These are phyloP conservation scores for Rhyacophila evoluta DNA, from an alignment of 2,888 invertebrate genomes.

Conservation along the genomic window DNA sequence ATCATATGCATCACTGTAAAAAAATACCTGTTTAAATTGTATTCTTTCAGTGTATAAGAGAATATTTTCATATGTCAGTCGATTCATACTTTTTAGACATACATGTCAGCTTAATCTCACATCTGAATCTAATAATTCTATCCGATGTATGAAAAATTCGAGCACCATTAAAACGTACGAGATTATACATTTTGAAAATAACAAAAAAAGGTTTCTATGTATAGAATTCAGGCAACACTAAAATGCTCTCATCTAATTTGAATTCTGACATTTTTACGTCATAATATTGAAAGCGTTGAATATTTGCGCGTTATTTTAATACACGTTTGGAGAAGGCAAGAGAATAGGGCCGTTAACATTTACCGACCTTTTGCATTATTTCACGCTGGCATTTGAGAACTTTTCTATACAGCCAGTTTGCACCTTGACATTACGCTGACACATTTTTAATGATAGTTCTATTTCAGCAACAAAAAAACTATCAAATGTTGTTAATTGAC, in stretches of 20 bases:
- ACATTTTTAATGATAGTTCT: conserved; percentile 9
- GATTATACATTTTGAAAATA: too few relatives aligned
- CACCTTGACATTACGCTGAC: conserved; percentile 18
- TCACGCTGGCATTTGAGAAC: background rate
- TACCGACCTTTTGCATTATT: conserved; percentile 5
- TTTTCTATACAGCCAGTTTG: background rate
- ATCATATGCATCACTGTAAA: too few relatives aligned
- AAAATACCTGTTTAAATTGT: too few relatives aligned
- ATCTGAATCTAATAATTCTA: too few relatives aligned
- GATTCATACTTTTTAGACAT: too few relatives aligned
- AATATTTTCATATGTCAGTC: too few relatives aligned
- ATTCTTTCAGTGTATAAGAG: too few relatives aligned
- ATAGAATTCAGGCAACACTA: background rate
- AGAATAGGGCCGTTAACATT: background rate
- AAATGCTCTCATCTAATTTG: background rate
- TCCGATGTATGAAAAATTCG: too few relatives aligned
- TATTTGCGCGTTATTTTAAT: background rate
- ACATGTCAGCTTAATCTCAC: too few relatives aligned
- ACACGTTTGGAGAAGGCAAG: background rate
- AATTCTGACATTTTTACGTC: background rate
- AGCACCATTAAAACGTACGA: too few relatives aligned
- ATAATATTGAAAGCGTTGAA: background rate
- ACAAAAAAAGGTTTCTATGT: too few relatives aligned
- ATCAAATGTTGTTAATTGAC: background rate
- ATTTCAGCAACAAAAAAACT: background rate